phyloP scores from a whole-genome alignment of 2,888 invertebrate genomes.

The Chrysolina oricalcia region DNA sequence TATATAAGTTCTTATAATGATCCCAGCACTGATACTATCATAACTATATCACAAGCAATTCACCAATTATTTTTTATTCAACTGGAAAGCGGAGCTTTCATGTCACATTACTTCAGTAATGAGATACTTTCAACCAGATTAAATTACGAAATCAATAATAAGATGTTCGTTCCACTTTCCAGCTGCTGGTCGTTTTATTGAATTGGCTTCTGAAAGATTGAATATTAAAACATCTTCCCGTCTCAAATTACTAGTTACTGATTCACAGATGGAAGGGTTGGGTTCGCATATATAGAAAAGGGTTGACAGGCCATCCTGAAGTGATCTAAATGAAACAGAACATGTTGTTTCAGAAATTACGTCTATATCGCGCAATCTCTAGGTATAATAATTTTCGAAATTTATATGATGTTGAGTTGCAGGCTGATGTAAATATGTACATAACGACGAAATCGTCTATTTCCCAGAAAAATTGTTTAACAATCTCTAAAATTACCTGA shows the following conservation, averaged over 20 bases:
- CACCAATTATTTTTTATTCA: neutral
- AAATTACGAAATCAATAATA: constrained; percentile 1
- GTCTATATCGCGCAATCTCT: no score
- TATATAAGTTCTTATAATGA: no score
- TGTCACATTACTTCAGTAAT: constrained; percentile 2
- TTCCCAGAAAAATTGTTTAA: no score
- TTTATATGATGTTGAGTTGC: no score
- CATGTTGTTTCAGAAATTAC: no score
- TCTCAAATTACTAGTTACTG: neutral
- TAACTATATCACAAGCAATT: neutral
- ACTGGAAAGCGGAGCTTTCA: neutral
- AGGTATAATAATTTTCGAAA: no score
- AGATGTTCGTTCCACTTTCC: constrained; percentile 18
- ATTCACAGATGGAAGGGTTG: neutral
- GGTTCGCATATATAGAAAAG: neutral
- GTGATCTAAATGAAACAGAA: no score
- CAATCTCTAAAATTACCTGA: no score
- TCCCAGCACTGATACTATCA: no score
- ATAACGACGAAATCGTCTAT: no score
- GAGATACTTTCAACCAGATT: constrained; percentile 1
- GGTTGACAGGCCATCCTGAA: neutral
- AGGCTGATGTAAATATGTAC: no score
- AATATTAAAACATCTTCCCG: neutral
- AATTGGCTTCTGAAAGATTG: constrained; percentile 10
- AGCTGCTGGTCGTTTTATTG: constrained; percentile 13